These are phyloP conservation scores for Heteromurus nitidus DNA, from an alignment of 2,888 invertebrate genomes.

Conservation along the genomic window DNA sequence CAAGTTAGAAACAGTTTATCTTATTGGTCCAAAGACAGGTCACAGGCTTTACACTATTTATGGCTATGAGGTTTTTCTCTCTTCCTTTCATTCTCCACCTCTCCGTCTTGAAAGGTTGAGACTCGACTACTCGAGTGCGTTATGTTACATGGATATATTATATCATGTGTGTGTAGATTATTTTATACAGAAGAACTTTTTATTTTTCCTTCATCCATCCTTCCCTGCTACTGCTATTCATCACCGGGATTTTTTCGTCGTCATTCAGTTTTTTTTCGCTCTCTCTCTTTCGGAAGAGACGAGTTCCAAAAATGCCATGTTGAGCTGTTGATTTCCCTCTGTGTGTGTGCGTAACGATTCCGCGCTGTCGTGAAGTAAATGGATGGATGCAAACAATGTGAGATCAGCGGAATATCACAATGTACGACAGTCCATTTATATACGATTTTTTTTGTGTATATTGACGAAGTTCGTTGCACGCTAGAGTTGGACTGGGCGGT, in stretches of 20 bases:
- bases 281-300: not conserved
- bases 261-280: not conserved
- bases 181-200: not conserved
- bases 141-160: not conserved
- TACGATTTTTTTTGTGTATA: no score
- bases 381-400: no score
- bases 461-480: no score
- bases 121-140: not conserved
- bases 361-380: no score
- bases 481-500: no score
- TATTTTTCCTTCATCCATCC: conserved; percentile 22
- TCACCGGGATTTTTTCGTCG: conserved; percentile 25
- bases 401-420: no score
- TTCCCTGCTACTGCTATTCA: conserved; percentile 19
- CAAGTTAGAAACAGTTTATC: conserved; percentile 56
- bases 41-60: conserved; percentile 45
- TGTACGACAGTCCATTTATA: no score
- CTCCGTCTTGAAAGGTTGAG: conserved; percentile 5
- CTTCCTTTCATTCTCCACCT: conserved; percentile 11
- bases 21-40: conserved; percentile 65
- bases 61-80: conserved; percentile 13
- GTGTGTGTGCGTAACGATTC: no score
- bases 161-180: not conserved
- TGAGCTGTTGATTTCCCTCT: not conserved
- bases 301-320: conserved; percentile 1